A percentile compares a stretch with the other conserved stretches of the same genome.
phyloP scores from a whole-genome alignment of 2,888 invertebrate species.

The Drosophila suboccidentalis region DNA sequence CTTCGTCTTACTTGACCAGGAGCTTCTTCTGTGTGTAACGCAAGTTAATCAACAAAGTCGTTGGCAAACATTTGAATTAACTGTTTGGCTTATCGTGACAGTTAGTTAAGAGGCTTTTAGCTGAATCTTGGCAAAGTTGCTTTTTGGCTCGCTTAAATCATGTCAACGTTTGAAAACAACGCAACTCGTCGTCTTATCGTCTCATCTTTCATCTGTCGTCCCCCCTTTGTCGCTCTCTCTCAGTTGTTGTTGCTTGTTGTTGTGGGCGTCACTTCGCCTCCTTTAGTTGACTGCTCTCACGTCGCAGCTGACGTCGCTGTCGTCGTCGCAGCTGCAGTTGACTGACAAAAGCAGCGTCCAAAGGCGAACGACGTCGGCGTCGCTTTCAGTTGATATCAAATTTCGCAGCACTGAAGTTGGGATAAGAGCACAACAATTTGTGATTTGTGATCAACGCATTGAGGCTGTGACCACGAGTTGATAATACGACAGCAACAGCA shows the following conservation, averaged over 20 bases:
- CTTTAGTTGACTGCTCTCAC: slow-evolving; percentile 25
- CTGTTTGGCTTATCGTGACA: slow-evolving; percentile 53
- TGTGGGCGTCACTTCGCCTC: slow-evolving; percentile 22
- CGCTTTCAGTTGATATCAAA: slow-evolving; percentile 75
- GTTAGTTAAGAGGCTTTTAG: slow-evolving; percentile 37
- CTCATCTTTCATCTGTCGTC: slow-evolving; percentile 14
- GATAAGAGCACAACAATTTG: slow-evolving; percentile 21
- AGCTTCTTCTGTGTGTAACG: slow-evolving; percentile 21
- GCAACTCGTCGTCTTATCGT: slow-evolving; percentile 51
- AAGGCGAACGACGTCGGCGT: slow-evolving; percentile 53
- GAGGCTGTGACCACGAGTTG: slow-evolving; percentile 34
- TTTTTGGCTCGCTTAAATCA: slow-evolving; percentile 57
- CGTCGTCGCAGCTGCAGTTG: slow-evolving; percentile 27
- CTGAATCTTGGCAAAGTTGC: slow-evolving; percentile 37
- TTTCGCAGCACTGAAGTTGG: slow-evolving; percentile 65
- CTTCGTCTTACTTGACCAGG: neutral
- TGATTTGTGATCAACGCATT: slow-evolving; percentile 21
- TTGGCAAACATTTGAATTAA: slow-evolving; percentile 50
- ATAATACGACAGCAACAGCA: slow-evolving; percentile 6
- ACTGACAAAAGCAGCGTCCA: slow-evolving; percentile 46
- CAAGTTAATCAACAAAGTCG: slow-evolving; percentile 42
- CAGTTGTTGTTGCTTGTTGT: neutral
- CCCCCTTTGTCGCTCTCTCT: neutral
- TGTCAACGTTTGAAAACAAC: slow-evolving; percentile 62
- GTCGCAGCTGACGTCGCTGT: slow-evolving; percentile 10